Percentiles rank a stretch among this genome's conserved stretches.
Evolutionary conservation across 2,113 vertebrate species (phyloP).

Genomic region (Tretioscincus oriximinensis): DNA sequence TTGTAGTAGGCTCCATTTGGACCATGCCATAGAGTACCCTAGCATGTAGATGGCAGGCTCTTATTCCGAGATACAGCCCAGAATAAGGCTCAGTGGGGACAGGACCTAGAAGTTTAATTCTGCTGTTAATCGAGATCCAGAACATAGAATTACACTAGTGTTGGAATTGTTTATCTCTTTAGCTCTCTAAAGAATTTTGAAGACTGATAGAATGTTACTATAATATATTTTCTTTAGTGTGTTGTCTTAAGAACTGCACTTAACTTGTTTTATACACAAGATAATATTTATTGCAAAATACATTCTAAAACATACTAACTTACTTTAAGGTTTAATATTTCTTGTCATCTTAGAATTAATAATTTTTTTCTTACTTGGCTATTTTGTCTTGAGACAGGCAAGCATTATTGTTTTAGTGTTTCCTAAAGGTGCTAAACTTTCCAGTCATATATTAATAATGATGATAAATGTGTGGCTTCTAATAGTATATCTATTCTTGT

Average conservation of each 20-base stretch:
- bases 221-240: not conserved
- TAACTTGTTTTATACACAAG: not conserved
- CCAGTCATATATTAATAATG: conserved; percentile 78
- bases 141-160: not conserved
- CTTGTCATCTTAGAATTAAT: not conserved
- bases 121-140: not conserved
- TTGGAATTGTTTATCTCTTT: not conserved
- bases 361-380: not conserved
- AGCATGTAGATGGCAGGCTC: too few relatives aligned
- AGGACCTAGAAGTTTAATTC: not conserved
- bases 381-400: not conserved
- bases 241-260: not conserved
- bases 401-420: not conserved
- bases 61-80: too few relatives aligned
- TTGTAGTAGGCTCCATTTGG: too few relatives aligned
- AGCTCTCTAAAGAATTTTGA: not conserved
- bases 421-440: conserved; percentile 43
- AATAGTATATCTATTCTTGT: conserved; percentile 52
- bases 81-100: too few relatives aligned
- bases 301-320: not conserved
- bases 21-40: too few relatives aligned
- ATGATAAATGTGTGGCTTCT: conserved; percentile 64
- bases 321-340: not conserved
- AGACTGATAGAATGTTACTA: not conserved
- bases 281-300: not conserved